Conservation (phyloP, 2,888 invertebrate genomes). For the Nymphalis polychloros region DNA sequence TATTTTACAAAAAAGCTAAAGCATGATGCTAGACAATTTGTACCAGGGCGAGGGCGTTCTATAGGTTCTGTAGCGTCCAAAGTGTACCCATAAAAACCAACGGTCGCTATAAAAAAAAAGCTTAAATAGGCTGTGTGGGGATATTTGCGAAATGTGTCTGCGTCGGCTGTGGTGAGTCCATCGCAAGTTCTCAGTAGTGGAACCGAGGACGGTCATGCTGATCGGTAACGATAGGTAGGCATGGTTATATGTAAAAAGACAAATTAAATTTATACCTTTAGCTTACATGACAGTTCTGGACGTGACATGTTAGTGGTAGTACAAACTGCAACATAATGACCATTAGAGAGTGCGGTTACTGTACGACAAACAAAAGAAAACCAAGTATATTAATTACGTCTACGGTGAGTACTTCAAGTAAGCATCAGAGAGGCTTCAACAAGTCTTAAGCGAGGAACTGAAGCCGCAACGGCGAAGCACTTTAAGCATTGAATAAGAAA, state of each 20-base stretch:
- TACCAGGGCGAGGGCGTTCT: slow-evolving; percentile 80
- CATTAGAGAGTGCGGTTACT: slow-evolving; percentile 82
- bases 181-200: slow-evolving; percentile 60
- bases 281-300: slow-evolving; percentile 82
- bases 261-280: slow-evolving; percentile 81
- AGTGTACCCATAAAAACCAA: slow-evolving; percentile 80
- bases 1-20: slow-evolving; percentile 82
- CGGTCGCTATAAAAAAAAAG: slow-evolving; percentile 72
- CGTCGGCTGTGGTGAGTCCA: slow-evolving; percentile 68
- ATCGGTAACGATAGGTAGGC: slow-evolving; percentile 65
- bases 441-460: slow-evolving; percentile 76
- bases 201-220: slow-evolving; percentile 68
- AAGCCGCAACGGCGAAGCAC: slow-evolving; percentile 78
- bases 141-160: slow-evolving; percentile 73
- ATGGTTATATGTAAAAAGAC: slow-evolving; percentile 77
- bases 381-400: slow-evolving; percentile 76
- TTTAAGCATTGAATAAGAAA: slow-evolving; percentile 69
- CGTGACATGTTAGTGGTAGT: slow-evolving; percentile 82
- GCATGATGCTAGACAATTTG: slow-evolving; percentile 82
- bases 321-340: slow-evolving; percentile 83
- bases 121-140: slow-evolving; percentile 77
- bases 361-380: slow-evolving; percentile 81
- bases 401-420: slow-evolving; percentile 77
- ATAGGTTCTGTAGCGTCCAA: slow-evolving; percentile 79
- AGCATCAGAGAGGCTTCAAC: slow-evolving; percentile 78